Base-by-base conservation (phyloP, 2,888 invertebrate genomes). In the Lamellibrachia columna region DNA sequence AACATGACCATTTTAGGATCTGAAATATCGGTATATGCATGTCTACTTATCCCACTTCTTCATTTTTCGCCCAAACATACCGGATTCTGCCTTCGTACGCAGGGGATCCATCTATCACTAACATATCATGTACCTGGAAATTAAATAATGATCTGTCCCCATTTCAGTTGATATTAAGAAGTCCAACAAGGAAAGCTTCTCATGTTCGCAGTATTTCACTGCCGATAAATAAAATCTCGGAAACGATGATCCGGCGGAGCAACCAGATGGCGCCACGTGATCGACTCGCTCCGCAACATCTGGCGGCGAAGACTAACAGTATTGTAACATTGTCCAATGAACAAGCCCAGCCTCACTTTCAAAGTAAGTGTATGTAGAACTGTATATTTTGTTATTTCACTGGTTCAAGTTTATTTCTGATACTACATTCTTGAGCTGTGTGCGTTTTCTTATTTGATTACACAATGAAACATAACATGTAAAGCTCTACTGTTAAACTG, bases 271-370 rank as follows among this genome's bases (percentile, higher is more conserved):
- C 15, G 94, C 93, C 93, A 93, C 0, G 94, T 95, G 55, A 95
- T 95, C 11, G 95, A 95, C 55, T 94, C 94, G 11, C 91, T 60
- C 40, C 60, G 40, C 91, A 75, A 75, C 75, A 95, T 93, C 93
- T 95, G n/a, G 95, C 95, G 28, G 95, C 95, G 52, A 95, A 94
- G 92, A 93, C 93, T 92, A 95, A 95, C 92, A 94, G 94, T 92
- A 92, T 94, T 15, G 92, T 95, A 55, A 93, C 93, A 60, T 92
- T 93, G 28, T 91, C 91, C 52, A 53, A 91, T 91, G 91, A 91
- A 91, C 91, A 94, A 93, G 95, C 95, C 55, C 91, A 94, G 3
- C 94, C 95, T 52, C 93, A 93, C 52, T 94, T 92, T 93, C 93
- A 94, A 92, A 94, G 95, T 95, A 93, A 92, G 94, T 91, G 3